phyloP scores from a whole-genome alignment of 2,113 vertebrate genomes.

The Anser brachyrhynchus region DNA sequence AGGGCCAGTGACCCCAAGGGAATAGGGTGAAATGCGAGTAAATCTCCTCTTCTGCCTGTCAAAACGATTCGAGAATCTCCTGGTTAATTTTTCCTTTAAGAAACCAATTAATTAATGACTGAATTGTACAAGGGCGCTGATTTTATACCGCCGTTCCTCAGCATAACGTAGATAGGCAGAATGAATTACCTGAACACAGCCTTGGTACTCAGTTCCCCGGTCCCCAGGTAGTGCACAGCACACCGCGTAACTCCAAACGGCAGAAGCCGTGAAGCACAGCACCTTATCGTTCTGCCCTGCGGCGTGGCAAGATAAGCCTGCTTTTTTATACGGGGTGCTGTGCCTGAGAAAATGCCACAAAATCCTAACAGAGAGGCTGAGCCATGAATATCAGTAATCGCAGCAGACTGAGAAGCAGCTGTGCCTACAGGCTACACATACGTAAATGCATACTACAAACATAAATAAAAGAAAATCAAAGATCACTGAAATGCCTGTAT shows the following conservation, averaged over 20 bases:
- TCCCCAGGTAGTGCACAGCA: neutral
- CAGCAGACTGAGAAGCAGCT: neutral
- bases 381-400: rapidly evolving
- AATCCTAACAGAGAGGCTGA: neutral
- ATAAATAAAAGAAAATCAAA: neutral
- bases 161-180: rapidly evolving
- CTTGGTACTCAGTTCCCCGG: neutral
- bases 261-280: neutral
- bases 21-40: neutral
- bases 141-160: neutral
- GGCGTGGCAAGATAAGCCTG: neutral
- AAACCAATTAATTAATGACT: neutral
- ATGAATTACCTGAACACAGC: rapidly evolving
- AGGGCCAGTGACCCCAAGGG: neutral
- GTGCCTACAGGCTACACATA: neutral
- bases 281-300: rapidly evolving
- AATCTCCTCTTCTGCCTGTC: neutral
- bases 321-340: neutral
- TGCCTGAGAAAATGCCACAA: neutral
- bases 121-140: neutral
- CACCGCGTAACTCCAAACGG: rapidly evolving
- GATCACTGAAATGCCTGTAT: rapidly evolving
- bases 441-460: rapidly evolving
- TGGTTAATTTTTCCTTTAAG: neutral
- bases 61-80: neutral